phyloP scores from a whole-genome alignment of 2,888 invertebrate genomes.

The Deladenus siricidicola region DNA sequence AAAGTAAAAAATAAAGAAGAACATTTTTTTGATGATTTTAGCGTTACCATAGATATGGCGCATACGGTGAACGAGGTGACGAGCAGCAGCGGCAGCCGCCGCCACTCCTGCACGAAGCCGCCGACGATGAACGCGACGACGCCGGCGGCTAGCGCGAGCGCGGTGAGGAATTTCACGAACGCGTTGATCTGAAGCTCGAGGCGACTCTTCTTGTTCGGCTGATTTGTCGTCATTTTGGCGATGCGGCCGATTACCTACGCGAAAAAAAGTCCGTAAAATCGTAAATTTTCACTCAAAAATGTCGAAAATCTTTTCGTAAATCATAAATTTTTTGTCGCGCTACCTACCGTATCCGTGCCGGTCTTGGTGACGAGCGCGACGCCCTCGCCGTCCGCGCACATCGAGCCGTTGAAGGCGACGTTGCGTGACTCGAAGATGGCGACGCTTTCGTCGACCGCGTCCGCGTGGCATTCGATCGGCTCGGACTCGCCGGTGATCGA shows the following conservation, averaged over 20 bases:
- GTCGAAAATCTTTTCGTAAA: no score
- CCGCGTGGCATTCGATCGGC: constrained; percentile 36
- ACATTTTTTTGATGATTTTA: no score
- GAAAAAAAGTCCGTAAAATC: no score
- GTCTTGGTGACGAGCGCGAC: constrained; percentile 40
- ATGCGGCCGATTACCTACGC: constrained; percentile 46
- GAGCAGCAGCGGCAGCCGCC: constrained; percentile 28
- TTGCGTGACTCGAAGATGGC: constrained; percentile 31
- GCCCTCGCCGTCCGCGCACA: constrained; percentile 46
- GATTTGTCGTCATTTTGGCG: constrained; percentile 39
- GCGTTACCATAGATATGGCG: constrained; percentile 18
- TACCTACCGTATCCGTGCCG: constrained; percentile 31
- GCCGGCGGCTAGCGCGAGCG: constrained; percentile 36
- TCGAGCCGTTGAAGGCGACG: constrained; percentile 37
- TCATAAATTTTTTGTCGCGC: no score
- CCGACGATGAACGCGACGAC: constrained; percentile 36
- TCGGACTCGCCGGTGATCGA: constrained; percentile 45
- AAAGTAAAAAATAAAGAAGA: no score
- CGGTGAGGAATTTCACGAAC: constrained; percentile 39
- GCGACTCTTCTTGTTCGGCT: constrained; percentile 29
- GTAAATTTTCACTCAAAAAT: no score
- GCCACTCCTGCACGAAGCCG: constrained; percentile 29
- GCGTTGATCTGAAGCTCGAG: constrained; percentile 36
- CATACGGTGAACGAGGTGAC: constrained; percentile 37
- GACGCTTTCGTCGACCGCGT: constrained; percentile 26